A percentile compares a stretch with the other conserved stretches of the same genome.
Conservation (phyloP, 2,797 vertebrate genomes). For the Enteromius treurensis region DNA sequence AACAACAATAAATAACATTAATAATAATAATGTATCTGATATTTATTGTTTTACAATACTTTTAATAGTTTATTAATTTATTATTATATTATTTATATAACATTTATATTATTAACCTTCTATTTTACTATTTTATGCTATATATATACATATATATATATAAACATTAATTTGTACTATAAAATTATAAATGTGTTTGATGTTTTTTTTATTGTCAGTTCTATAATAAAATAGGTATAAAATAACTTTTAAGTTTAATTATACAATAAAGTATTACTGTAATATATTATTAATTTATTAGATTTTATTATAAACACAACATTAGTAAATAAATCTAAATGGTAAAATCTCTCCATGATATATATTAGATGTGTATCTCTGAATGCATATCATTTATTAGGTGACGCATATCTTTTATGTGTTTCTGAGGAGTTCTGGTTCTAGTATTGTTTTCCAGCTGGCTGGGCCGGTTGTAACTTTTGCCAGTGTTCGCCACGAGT, state of each 20-base stretch:
- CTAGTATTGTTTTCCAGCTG: constrained; percentile 53
- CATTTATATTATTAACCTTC: neutral
- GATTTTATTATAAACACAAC: neutral
- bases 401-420: neutral
- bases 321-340: neutral
- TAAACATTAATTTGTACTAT: neutral
- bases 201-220: too few relatives aligned
- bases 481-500: constrained; percentile 49
- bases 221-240: too few relatives aligned
- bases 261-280: neutral
- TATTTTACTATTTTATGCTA: too few relatives aligned
- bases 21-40: neutral
- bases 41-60: neutral
- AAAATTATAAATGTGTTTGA: neutral
- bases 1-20: neutral
- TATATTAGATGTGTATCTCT: neutral
- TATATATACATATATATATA: neutral
- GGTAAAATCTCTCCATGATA: neutral
- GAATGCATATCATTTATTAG: neutral
- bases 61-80: neutral
- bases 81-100: neutral
- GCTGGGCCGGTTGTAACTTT: constrained; percentile 30
- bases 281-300: neutral
- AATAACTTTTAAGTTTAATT: too few relatives aligned
- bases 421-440: constrained; percentile 35